phyloP scores from a whole-genome alignment of 2,797 vertebrate genomes.

The Notolepis coatsorum region DNA sequence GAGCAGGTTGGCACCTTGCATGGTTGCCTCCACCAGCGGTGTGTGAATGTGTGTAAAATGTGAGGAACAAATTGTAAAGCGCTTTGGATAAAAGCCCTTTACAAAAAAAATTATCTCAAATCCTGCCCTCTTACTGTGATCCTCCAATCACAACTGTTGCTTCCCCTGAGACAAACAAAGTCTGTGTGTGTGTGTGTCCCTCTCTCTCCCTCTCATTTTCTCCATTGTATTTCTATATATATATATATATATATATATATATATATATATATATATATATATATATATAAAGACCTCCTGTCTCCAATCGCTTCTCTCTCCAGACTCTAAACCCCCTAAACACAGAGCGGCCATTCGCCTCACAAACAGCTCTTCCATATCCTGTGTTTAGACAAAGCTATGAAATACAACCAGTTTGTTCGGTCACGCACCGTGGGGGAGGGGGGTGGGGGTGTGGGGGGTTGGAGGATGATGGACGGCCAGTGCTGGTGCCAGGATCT shows the following conservation, averaged over 20 bases:
- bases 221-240: slow-evolving; percentile 52
- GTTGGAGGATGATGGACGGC: slow-evolving; percentile 67
- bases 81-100: too few species aligned
- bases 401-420: slow-evolving; percentile 73
- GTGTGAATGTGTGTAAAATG: too few species aligned
- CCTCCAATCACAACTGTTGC: too few species aligned
- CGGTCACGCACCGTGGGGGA: slow-evolving; percentile 36
- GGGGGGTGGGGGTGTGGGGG: slow-evolving; percentile 14
- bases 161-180: too few species aligned
- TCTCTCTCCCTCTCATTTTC: slow-evolving; percentile 46
- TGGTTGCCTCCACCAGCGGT: too few species aligned
- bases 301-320: slow-evolving; percentile 59
- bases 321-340: slow-evolving; percentile 51
- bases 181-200: slow-evolving; percentile 23
- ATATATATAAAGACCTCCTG: slow-evolving; percentile 58
- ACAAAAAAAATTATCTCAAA: too few species aligned
- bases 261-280: neutral
- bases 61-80: too few species aligned
- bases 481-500: slow-evolving; percentile 67
- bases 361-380: slow-evolving; percentile 75
- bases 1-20: too few species aligned
- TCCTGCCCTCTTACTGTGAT: too few species aligned
- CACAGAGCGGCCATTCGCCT: slow-evolving; percentile 59
- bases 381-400: slow-evolving; percentile 72
- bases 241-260: neutral